Conservation (phyloP, 2,888 invertebrate genomes). For the Leucozona laternaria region DNA sequence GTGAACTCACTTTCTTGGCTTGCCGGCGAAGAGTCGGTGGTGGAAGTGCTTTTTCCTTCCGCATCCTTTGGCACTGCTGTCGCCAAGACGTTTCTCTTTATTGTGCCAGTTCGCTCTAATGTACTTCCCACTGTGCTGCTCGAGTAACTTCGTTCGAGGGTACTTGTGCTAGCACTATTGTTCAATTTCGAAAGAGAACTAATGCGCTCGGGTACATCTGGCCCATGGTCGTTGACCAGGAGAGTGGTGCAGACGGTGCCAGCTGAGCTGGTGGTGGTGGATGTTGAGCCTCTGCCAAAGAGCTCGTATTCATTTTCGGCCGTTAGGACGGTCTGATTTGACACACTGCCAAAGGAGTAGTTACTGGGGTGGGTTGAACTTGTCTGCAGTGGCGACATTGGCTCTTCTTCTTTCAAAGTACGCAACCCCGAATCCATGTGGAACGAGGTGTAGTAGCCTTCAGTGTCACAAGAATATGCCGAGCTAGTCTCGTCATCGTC, state of each 20-base stretch:
- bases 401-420: conserved; percentile 91
- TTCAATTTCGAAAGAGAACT: conserved; percentile 88
- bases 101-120: conserved; percentile 83
- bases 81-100: conserved; percentile 82
- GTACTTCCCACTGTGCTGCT: conserved; percentile 83
- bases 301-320: conserved; percentile 95
- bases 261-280: conserved; percentile 95
- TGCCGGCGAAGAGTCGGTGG: conserved; percentile 76
- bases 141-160: conserved; percentile 85
- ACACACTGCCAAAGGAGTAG: conserved; percentile 88
- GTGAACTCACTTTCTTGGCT: conserved; percentile 83
- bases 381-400: conserved; percentile 89
- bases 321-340: conserved; percentile 88
- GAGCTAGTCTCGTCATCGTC: conserved; percentile 95
- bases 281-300: conserved; percentile 95
- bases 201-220: conserved; percentile 92
- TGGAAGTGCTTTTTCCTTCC: conserved; percentile 80
- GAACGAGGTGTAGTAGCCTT: conserved; percentile 99
- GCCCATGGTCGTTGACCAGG: conserved; percentile 89
- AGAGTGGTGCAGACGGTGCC: conserved; percentile 95
- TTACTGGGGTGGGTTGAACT: conserved; percentile 87
- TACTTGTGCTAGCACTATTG: conserved; percentile 85
- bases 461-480: conserved; percentile 97
- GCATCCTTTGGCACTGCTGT: conserved; percentile 84
- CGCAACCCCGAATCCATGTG: conserved; percentile 97